Evolutionary conservation across 2,888 invertebrate genomes (phyloP), one percentile per base, ranked within the genome.

Genomic region (Xestia c-nigrum): DNA sequence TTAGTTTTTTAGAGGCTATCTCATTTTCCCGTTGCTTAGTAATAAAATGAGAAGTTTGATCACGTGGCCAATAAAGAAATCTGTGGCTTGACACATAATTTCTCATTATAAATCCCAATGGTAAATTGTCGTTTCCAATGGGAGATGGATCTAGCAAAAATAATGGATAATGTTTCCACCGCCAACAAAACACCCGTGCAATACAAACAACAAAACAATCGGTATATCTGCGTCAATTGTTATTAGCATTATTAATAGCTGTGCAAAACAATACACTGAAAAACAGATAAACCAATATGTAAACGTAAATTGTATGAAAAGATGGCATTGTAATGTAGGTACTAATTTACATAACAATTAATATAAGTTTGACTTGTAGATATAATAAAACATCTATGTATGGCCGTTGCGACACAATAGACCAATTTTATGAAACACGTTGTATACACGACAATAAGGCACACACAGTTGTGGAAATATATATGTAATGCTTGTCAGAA

Each of bases 361-460:
- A 83, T 81, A 80, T 74, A 89, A 88, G 84, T 91, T 90, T 86
- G 80, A 88, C 85, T 85, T 85, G 84, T 85, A 76, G 85, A 80
- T 82, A 87, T 76, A 88, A 89, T 89, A 85, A 78, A 87, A 84
- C 84, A 83, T 89, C 89, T 90, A 87, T 88, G 81, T 88, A 86
- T 85, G 89, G 86, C 85, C 88, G 86, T 91, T 91, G 87, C 85
- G 83, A 92, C 89, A 93, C 90, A 93, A 92, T 90, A 85, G 88
- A 91, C 92, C 91, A 93, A 94, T 88, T 93, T 92, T 91, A 92
- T 89, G 88, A 89, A 89, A 91, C 84, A 83, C 78, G 40, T 40
- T 77, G 64, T 65, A 46, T 85, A 74, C 31, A 31, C 87, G 81
- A 81, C 82, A 75, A 78, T 78, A 72, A 80, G 76, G 74, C 66